phyloP scores from a whole-genome alignment of 2,888 invertebrate species.

The Andrena flavipes region DNA sequence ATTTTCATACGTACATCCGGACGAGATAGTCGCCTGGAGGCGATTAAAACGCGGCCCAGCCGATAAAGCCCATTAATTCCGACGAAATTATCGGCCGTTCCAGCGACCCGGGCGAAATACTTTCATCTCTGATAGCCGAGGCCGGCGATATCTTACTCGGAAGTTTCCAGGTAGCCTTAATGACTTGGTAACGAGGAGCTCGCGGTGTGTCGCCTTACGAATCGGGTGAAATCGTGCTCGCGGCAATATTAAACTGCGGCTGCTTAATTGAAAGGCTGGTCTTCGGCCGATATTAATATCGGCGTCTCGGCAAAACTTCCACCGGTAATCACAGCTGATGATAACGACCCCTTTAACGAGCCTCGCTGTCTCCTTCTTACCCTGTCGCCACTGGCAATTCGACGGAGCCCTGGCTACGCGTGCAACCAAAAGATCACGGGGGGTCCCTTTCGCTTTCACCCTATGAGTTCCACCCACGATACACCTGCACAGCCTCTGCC shows the following conservation, averaged over 20 bases:
- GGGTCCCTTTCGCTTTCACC: too few relatives aligned
- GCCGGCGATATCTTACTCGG: constrained; percentile 17
- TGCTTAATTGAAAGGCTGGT: constrained; percentile 70
- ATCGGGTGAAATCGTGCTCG: constrained; percentile 72
- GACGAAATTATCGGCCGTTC: constrained; percentile 33
- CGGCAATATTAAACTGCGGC: constrained; percentile 71
- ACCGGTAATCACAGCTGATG: constrained; percentile 52
- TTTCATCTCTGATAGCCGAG: constrained; percentile 38
- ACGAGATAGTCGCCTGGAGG: neutral
- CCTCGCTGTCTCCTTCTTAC: neutral
- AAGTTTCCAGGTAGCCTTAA: constrained; percentile 50
- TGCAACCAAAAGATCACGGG: too few relatives aligned
- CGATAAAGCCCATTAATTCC: constrained; percentile 35
- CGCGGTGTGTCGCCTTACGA: constrained; percentile 65
- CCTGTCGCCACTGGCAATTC: constrained; percentile 7
- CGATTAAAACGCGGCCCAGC: constrained; percentile 31
- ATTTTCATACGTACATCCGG: constrained; percentile 14
- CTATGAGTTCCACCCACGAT: too few relatives aligned
- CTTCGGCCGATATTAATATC: constrained; percentile 59
- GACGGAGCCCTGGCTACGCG: neutral
- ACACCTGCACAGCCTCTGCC: too few relatives aligned
- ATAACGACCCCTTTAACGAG: constrained; percentile 49
- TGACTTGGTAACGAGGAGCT: constrained; percentile 63
- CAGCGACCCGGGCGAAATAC: constrained; percentile 20
- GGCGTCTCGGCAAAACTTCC: constrained; percentile 52